Percentiles rank a stretch among this genome's conserved stretches.
These are phyloP conservation scores for Gallinago jamesoni DNA, from an alignment of 2,113 vertebrate species.

Conservation along the genomic window DNA sequence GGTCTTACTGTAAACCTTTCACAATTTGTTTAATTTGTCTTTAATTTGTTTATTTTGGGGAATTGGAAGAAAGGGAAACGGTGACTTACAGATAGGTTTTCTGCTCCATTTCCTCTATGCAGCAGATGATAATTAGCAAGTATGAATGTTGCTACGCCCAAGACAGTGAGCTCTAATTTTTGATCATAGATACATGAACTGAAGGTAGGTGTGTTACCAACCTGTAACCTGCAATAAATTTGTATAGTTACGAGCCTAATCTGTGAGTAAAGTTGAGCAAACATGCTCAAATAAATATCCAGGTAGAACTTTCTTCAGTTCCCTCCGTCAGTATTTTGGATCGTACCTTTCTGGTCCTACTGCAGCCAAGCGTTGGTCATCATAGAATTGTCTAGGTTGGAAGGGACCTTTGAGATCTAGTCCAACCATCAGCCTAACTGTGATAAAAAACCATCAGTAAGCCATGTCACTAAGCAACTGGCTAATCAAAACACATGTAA, in stretches of 20 bases:
- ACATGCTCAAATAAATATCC: neutral
- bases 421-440: too few species aligned
- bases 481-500: neutral
- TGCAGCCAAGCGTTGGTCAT: neutral
- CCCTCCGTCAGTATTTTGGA: neutral
- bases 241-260: neutral
- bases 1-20: constrained; percentile 44
- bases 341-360: neutral
- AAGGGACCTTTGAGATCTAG: too few species aligned
- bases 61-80: constrained; percentile 39
- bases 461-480: too few species aligned
- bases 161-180: neutral
- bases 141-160: neutral
- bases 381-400: too few species aligned
- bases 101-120: constrained; percentile 21
- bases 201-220: neutral
- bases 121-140: constrained; percentile 9
- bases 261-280: neutral
- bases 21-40: constrained; percentile 18
- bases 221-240: neutral
- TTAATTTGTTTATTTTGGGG: constrained; percentile 41
- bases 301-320: neutral
- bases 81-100: constrained; percentile 7
- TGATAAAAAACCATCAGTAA: too few species aligned
- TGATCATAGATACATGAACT: neutral